phyloP scores from a whole-genome alignment of 2,888 invertebrate species.

The Disparrhopalites patrizii region DNA sequence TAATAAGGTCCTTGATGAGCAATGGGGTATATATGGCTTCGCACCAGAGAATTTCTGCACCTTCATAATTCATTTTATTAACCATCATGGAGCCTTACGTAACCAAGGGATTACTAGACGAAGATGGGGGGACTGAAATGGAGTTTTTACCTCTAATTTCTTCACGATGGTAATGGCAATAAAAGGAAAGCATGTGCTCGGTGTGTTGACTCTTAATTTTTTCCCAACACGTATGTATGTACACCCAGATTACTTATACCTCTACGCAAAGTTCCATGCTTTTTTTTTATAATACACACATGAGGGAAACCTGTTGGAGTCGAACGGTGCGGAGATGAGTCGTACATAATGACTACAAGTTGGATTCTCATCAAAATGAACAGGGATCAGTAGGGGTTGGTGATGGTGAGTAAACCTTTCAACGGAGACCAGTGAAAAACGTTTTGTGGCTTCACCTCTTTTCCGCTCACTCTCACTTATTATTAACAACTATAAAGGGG shows the following conservation, averaged over 20 bases:
- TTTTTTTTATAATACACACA: no score
- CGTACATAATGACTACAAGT: slow-evolving; percentile 1
- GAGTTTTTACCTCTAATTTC: slow-evolving; percentile 14
- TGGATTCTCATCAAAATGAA: slow-evolving; percentile 7
- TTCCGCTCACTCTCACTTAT: no score
- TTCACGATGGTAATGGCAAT: slow-evolving; percentile 24
- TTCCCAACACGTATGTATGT: no score
- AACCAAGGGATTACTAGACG: background rate
- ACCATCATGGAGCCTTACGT: background rate
- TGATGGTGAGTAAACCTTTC: slow-evolving; percentile 1
- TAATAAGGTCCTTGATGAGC: no score
- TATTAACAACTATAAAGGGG: no score
- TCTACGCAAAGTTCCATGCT: no score
- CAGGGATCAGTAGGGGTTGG: slow-evolving; percentile 4
- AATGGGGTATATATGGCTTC: no score
- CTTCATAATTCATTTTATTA: slow-evolving; percentile 19
- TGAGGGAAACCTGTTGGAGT: slow-evolving; percentile 10
- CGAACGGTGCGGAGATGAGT: background rate
- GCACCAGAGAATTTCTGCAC: background rate
- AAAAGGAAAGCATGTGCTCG: background rate
- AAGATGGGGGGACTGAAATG: background rate
- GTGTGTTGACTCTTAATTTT: no score
- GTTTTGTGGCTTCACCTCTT: no score
- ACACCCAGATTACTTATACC: no score
- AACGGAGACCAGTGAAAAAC: no score